phyloP scores from a whole-genome alignment of 2,888 invertebrate genomes.

The Chymomyza amoena region DNA sequence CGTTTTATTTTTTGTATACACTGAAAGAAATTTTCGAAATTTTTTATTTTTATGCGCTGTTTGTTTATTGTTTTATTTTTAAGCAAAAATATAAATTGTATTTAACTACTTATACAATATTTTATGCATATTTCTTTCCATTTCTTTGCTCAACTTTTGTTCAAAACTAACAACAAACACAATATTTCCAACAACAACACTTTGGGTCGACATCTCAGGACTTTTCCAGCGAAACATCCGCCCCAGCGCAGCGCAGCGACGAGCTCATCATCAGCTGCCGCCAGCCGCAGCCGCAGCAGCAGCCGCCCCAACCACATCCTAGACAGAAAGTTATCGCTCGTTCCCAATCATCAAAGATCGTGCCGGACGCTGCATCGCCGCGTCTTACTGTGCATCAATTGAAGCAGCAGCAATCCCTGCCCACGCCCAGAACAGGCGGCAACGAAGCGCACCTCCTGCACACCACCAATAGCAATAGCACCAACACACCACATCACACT shows the following conservation, averaged over 20 bases:
- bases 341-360: conserved; percentile 75
- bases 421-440: conserved; percentile 49
- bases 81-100: conserved; percentile 3
- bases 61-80: conserved; percentile 4
- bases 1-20: conserved; percentile 18
- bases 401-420: conserved; percentile 75
- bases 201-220: conserved; percentile 54
- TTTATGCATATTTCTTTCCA: conserved; percentile 65
- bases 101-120: conserved; percentile 36
- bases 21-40: conserved; percentile 44
- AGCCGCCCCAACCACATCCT: conserved; percentile 28
- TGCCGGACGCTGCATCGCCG: conserved; percentile 55
- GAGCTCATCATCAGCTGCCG: conserved; percentile 73
- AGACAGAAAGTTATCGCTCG: conserved; percentile 71
- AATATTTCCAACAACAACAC: conserved; percentile 23
- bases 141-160: conserved; percentile 64
- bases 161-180: conserved; percentile 19
- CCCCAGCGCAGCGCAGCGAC: conserved; percentile 60
- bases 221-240: conserved; percentile 66
- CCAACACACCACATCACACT: conserved; percentile 15
- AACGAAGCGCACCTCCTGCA: conserved; percentile 32
- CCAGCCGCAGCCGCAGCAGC: conserved; percentile 29
- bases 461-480: conserved; percentile 18
- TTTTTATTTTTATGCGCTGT: conserved; percentile 52
- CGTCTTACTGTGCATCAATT: conserved; percentile 70